Evolutionary conservation across 2,888 invertebrate species (phyloP).

Genomic region (Limulus polyphemus): DNA sequence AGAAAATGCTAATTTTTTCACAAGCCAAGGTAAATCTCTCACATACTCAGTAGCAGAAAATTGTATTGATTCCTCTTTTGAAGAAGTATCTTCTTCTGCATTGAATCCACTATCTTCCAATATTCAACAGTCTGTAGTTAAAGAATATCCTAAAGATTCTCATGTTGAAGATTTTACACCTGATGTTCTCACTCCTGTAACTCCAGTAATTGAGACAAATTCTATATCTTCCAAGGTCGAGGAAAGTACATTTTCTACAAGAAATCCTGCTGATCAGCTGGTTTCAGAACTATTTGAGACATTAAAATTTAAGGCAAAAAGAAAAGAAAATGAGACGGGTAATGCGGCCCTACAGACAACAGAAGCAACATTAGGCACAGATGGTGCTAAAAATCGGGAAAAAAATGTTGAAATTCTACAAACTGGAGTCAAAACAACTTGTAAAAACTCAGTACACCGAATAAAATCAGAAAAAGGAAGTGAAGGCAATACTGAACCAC

Average conservation of each 20-base stretch:
- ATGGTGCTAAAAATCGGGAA: slow-evolving; percentile 3
- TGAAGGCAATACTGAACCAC: no score
- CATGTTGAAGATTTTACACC: not conserved
- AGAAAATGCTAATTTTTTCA: no score
- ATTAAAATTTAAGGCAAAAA: slow-evolving; percentile 52
- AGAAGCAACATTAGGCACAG: slow-evolving; percentile 1
- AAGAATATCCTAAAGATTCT: not conserved
- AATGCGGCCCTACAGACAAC: slow-evolving; percentile 6
- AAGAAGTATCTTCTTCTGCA: not conserved
- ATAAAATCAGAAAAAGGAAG: no score
- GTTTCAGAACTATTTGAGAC: slow-evolving; percentile 74
- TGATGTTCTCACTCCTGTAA: not conserved
- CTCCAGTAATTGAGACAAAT: not conserved
- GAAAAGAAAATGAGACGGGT: slow-evolving; percentile 21
- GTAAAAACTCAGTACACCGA: no score
- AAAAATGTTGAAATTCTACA: not conserved
- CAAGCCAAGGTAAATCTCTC: no score
- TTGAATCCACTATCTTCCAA: not conserved
- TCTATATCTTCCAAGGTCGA: not conserved
- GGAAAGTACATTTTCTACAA: not conserved
- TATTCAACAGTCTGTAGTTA: not conserved
- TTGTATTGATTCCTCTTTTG: no score
- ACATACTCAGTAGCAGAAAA: no score
- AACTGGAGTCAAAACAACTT: not conserved
- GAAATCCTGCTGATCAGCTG: slow-evolving; percentile 45